Evolutionary conservation across 2,113 vertebrate genomes (phyloP).

Genomic region (Caranx melampygus): DNA sequence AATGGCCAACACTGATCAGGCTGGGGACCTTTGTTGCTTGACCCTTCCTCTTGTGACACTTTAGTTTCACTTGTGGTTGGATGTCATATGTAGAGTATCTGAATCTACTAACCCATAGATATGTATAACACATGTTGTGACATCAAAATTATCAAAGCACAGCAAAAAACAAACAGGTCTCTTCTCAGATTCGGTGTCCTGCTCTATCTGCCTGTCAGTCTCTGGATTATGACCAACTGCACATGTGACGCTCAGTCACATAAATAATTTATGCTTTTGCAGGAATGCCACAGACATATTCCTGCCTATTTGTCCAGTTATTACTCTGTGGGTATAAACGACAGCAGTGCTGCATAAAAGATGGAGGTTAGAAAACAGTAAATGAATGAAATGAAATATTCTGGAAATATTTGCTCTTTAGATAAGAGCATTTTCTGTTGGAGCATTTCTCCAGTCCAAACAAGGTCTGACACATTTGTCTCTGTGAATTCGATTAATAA

Average conservation of each 20-base stretch:
- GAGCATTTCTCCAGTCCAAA: constrained; percentile 36
- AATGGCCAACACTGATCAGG: not conserved
- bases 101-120: too few relatives aligned
- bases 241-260: constrained; percentile 45
- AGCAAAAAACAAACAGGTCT: not conserved
- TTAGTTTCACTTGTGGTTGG: not conserved
- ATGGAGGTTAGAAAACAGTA: constrained; percentile 32
- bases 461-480: constrained; percentile 48
- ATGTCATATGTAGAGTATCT: too few relatives aligned
- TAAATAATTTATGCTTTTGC: constrained; percentile 63
- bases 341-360: constrained; percentile 29
- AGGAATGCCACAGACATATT: constrained; percentile 56
- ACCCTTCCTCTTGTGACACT: not conserved
- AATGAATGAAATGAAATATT: constrained; percentile 42
- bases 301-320: constrained; percentile 18
- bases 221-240: constrained; percentile 49
- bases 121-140: too few relatives aligned
- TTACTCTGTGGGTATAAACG: constrained; percentile 25
- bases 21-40: not conserved
- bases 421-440: constrained; percentile 42
- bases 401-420: constrained; percentile 32
- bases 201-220: constrained; percentile 33
- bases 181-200: constrained; percentile 1
- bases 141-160: too few relatives aligned
- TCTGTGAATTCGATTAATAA: constrained; percentile 44